Evolutionary conservation across 2,113 vertebrate genomes (phyloP).

Genomic region (Orthonyx spaldingii): DNA sequence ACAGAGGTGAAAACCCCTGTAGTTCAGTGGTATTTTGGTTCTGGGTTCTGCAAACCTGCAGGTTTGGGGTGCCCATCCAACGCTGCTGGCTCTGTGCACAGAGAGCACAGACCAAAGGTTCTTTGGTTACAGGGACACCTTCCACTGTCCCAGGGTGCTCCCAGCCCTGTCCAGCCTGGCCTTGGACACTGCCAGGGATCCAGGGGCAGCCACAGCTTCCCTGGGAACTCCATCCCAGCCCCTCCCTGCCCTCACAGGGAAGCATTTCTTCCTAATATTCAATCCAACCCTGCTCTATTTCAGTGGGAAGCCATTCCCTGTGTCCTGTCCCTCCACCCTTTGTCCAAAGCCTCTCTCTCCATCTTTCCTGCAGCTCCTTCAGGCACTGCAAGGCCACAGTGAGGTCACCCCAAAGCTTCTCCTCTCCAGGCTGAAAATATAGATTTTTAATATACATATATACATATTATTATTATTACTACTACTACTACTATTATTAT

Average conservation of each 20-base stretch:
- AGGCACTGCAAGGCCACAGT: not conserved
- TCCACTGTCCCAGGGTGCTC: not conserved
- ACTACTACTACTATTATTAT: not conserved
- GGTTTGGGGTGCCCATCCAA: not conserved
- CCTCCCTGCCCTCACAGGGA: not conserved
- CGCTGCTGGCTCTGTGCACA: not conserved
- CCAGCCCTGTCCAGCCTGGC: not conserved
- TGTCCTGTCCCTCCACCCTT: not conserved
- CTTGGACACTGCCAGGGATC: not conserved
- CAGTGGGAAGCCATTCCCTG: not conserved
- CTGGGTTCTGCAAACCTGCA: not conserved
- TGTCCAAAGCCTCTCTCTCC: not conserved
- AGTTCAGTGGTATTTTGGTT: not conserved
- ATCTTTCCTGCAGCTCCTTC: not conserved
- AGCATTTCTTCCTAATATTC: not conserved
- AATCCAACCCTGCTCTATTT: fast-evolving
- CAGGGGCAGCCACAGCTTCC: not conserved
- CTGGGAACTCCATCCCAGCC: not conserved
- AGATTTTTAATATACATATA: no score
- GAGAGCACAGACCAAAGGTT: not conserved
- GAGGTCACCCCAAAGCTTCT: not conserved
- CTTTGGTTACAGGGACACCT: not conserved
- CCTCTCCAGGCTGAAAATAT: not conserved
- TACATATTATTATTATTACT: not conserved
- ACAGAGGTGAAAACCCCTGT: not conserved